phyloP scores from a whole-genome alignment of 2,113 vertebrate genomes.

The Paraplagusia blochii region DNA sequence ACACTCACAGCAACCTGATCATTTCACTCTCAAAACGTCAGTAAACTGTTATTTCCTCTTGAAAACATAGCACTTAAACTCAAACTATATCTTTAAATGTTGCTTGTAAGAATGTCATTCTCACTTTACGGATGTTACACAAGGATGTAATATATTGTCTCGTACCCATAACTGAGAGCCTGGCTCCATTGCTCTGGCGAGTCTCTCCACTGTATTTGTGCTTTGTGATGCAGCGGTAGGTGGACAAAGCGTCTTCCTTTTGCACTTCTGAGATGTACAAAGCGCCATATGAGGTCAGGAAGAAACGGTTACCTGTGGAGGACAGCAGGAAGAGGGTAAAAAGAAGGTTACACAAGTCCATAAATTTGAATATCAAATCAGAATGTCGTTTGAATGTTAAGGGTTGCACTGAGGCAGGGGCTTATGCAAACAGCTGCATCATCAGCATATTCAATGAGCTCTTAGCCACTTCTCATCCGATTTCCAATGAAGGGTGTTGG shows the following conservation, averaged over 20 bases:
- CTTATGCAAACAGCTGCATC: background rate
- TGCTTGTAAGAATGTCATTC: background rate
- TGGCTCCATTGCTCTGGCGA: constrained; percentile 95
- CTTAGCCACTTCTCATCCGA: background rate
- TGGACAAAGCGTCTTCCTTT: constrained; percentile 98
- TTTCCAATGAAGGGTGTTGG: background rate
- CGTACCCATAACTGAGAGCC: constrained; percentile 96
- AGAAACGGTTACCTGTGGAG: constrained; percentile 92
- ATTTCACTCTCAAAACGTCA: background rate
- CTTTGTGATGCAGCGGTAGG: constrained; percentile 98
- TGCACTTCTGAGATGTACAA: constrained; percentile 98
- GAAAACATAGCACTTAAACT: background rate
- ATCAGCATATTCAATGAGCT: background rate
- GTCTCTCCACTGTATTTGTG: constrained; percentile 99
- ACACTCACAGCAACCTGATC: background rate
- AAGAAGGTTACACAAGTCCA: background rate
- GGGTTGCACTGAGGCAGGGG: background rate
- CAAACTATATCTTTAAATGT: background rate
- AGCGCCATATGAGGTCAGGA: constrained; percentile 92
- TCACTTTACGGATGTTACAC: background rate
- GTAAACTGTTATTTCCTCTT: background rate
- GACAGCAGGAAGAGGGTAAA: constrained; percentile 12
- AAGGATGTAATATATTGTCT: background rate
- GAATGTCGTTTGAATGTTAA: background rate
- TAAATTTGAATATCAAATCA: constrained; percentile 14